Base-by-base conservation (phyloP, 2,888 invertebrate species). In the Drosophila greeni region DNA sequence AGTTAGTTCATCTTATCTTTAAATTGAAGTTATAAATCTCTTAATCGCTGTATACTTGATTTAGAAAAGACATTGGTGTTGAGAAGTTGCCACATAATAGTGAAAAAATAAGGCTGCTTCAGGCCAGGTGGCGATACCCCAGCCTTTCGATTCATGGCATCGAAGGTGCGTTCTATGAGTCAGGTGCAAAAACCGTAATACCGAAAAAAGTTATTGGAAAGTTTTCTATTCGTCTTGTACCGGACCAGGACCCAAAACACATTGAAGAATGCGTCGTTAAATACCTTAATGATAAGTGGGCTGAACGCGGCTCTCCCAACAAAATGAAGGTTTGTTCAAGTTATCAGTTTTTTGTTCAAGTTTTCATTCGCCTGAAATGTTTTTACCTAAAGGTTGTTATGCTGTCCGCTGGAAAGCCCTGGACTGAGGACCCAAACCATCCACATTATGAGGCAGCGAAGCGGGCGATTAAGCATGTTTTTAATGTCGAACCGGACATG, bases 161-260 rank as follows among this genome's bases (percentile, higher is more conserved):
- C 84, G 97, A 99, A 90, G 88, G 93, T 31, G 98, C 98, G 7
- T 98, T 98, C 86, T 94, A 94, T 87, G 98, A 96, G 73, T 92
- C 95, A 1, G 99, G 99, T 14, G 94, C 94, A 20, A 99, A 99
- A 88, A 99, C 99, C 56, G 98, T 99, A 0, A 98, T 97, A 82
- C 97, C 97, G 0, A 92, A 94, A 45, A 95, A 96, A 89, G 98
- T 99, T 0, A 94, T 93, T 82, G 99, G 98, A 23, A 99, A 99
- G 89, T 99, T 99, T 90, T 98, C 98, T 0, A 94, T 99, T 74
- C 93, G 99, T 55, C 92, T 97, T 76, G 99, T 99, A n/a, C 99
- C 99, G 1, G 91, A 98, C 87, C 97, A 98, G 91, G 92, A 92
- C 54, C 97, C 97, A 0, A 92, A 92, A 5, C 92, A 94, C 79